Evolutionary conservation across 2,797 vertebrate genomes (phyloP).

Genomic region (Hemitrygon akajei): DNA sequence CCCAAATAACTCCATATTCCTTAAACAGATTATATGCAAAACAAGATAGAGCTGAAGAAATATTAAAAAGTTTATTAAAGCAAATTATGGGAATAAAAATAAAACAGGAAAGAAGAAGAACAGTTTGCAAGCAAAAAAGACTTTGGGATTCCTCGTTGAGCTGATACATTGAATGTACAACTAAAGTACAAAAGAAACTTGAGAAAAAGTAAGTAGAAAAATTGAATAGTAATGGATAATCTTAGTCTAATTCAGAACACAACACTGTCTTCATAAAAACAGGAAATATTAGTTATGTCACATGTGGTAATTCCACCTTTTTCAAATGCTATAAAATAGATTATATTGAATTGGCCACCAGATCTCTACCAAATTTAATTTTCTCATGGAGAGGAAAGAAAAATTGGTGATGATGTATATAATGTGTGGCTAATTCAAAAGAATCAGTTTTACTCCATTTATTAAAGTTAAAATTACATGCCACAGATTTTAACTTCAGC

Average conservation of each 20-base stretch:
- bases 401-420: neutral
- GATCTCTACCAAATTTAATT: neutral
- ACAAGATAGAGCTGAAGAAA: neutral
- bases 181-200: neutral
- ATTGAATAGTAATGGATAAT: neutral
- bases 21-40: neutral
- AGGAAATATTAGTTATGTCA: neutral
- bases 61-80: constrained; percentile 19
- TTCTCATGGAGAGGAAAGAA: neutral
- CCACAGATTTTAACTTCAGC: neutral
- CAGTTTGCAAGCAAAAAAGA: neutral
- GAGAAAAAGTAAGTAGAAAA: neutral
- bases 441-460: neutral
- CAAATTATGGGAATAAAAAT: constrained; percentile 3
- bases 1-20: neutral
- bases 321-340: neutral
- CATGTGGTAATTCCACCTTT: neutral
- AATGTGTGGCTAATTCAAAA: neutral
- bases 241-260: neutral
- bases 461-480: neutral
- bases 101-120: neutral
- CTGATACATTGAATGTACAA: neutral
- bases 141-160: neutral
- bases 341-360: neutral
- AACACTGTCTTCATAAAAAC: constrained; percentile 16